Evolutionary conservation across 2,888 invertebrate species (phyloP).

Genomic region (Blomia tropicalis): DNA sequence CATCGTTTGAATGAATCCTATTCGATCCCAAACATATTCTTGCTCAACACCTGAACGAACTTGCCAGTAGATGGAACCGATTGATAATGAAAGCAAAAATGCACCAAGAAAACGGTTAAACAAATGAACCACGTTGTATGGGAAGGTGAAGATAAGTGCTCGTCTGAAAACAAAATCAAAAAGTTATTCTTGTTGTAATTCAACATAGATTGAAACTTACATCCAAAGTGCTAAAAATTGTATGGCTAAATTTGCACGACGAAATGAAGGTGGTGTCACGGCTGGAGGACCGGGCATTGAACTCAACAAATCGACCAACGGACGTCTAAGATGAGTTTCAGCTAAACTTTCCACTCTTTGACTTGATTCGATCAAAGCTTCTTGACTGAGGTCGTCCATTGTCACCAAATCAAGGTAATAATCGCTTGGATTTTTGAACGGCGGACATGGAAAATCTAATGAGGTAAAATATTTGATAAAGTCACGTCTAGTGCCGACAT

Average conservation of each 20-base stretch:
- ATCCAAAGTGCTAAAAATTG: conserved; percentile 54
- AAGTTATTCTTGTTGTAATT: background rate
- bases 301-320: conserved; percentile 16
- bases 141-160: conserved; percentile 57
- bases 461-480: conserved; percentile 82
- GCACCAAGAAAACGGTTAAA: conserved; percentile 60
- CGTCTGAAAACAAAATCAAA: conserved; percentile 33
- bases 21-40: conserved; percentile 40
- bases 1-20: conserved; percentile 71
- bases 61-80: conserved; percentile 79
- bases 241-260: conserved; percentile 48
- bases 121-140: conserved; percentile 61
- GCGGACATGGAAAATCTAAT: conserved; percentile 82
- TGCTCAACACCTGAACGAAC: conserved; percentile 43
- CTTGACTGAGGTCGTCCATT: conserved; percentile 75
- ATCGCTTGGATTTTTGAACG: conserved; percentile 89
- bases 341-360: conserved; percentile 78
- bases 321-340: conserved; percentile 52
- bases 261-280: conserved; percentile 50
- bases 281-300: conserved; percentile 62
- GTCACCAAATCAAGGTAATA: conserved; percentile 88
- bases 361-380: conserved; percentile 84
- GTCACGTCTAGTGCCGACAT: conserved; percentile 69
- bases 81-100: conserved; percentile 60
- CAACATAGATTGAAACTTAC: conserved; percentile 37